A percentile compares a stretch with the other conserved stretches of the same genome.
These are phyloP conservation scores for Poeciliopsis turrubarensis DNA, from an alignment of 2,113 vertebrate genomes.

Conservation along the genomic window DNA sequence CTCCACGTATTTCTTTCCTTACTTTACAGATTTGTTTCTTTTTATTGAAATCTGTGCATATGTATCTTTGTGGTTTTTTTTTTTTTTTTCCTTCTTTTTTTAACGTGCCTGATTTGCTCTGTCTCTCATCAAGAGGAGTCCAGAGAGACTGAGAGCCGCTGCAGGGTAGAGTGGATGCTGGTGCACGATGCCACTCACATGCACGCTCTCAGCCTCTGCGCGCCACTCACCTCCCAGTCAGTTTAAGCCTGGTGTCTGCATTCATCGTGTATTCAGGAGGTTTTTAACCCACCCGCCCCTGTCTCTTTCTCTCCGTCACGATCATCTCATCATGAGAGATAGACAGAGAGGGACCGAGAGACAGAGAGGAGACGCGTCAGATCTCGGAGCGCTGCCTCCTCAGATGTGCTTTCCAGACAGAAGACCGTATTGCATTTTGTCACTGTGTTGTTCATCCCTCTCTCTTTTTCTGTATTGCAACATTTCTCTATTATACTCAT, in stretches of 20 bases:
- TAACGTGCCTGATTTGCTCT: slow-evolving; percentile 44
- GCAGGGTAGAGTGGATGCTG: slow-evolving; percentile 82
- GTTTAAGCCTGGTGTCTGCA: slow-evolving; percentile 80
- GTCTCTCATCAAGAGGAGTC: slow-evolving; percentile 77
- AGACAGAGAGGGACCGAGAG: slow-evolving; percentile 52
- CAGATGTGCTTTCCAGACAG: slow-evolving; percentile 65
- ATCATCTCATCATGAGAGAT: slow-evolving; percentile 65
- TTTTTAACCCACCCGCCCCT: slow-evolving; percentile 78
- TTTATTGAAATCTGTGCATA: slow-evolving; percentile 6
- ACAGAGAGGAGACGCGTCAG: slow-evolving; percentile 38
- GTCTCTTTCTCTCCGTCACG: slow-evolving; percentile 42
- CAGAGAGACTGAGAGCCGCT: slow-evolving; percentile 64
- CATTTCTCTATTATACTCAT: slow-evolving; percentile 44
- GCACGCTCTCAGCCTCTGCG: slow-evolving; percentile 52
- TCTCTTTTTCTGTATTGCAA: slow-evolving; percentile 30
- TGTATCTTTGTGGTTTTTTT: slow-evolving; percentile 3
- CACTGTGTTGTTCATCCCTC: slow-evolving; percentile 44
- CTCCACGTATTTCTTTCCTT: slow-evolving; percentile 15
- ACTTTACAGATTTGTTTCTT: slow-evolving; percentile 14
- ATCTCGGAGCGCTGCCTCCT: slow-evolving; percentile 48
- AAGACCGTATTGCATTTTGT: slow-evolving; percentile 56
- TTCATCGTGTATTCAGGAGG: slow-evolving; percentile 87
- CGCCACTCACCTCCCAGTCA: slow-evolving; percentile 72
- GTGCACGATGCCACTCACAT: slow-evolving; percentile 79
- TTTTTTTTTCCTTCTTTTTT: background rate